Evolutionary conservation across 1,140 invertebrate species (phyloP).

Genomic region (Antheraea mylitta): DNA sequence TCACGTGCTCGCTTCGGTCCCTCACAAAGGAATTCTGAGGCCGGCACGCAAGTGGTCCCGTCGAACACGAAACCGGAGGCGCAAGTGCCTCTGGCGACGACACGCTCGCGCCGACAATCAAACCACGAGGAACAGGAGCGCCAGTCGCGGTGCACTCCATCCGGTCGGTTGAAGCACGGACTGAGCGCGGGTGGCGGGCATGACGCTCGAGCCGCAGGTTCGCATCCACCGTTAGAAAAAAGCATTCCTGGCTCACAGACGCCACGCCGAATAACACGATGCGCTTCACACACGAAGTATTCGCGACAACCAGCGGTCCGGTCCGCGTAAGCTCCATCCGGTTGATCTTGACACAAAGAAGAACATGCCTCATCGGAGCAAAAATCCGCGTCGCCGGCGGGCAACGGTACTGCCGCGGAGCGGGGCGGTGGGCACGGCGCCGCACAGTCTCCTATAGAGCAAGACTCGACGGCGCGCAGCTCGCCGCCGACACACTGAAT

Average conservation of each 20-base stretch:
- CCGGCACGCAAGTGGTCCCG: conserved; percentile 53
- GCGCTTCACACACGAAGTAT: conserved; percentile 79
- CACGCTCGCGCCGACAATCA: conserved; percentile 59
- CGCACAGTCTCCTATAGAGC: conserved; percentile 40
- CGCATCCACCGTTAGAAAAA: conserved; percentile 69
- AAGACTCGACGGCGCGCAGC: conserved; percentile 45
- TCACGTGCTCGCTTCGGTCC: conserved; percentile 59
- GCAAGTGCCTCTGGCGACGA: conserved; percentile 57
- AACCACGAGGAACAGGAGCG: conserved; percentile 64
- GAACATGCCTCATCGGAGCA: conserved; percentile 66
- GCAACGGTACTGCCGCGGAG: conserved; percentile 48
- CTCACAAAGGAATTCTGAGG: conserved; percentile 54
- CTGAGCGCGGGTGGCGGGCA: conserved; percentile 67
- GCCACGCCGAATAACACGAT: conserved; percentile 63
- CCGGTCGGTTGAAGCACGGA: conserved; percentile 62
- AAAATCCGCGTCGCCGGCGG: conserved; percentile 62
- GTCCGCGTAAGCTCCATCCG: conserved; percentile 81
- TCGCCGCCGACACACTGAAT: conserved; percentile 52
- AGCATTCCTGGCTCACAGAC: conserved; percentile 73
- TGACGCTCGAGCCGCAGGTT: conserved; percentile 47
- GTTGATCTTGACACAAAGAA: conserved; percentile 64
- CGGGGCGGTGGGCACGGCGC: conserved; percentile 52
- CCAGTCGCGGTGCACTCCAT: conserved; percentile 67
- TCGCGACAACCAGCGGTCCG: conserved; percentile 78
- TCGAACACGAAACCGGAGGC: conserved; percentile 57